These are phyloP conservation scores for Marisa cornuarietis DNA, from an alignment of 1,140 invertebrate species.

Conservation along the genomic window DNA sequence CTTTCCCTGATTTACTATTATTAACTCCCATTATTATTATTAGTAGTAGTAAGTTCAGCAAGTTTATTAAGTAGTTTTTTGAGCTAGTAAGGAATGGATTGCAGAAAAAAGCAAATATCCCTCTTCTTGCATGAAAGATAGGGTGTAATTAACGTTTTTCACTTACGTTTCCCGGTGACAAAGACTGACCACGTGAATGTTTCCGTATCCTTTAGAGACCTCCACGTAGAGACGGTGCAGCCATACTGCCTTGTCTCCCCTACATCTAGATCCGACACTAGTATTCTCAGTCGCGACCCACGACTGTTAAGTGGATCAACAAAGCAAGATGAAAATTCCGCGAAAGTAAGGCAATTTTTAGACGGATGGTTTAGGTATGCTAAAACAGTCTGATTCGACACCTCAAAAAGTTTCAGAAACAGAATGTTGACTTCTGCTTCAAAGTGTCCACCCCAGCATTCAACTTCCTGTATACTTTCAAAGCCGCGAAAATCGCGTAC, in stretches of 20 bases:
- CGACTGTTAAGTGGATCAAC: not conserved
- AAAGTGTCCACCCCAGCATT: conserved; percentile 15
- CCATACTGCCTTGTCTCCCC: not conserved
- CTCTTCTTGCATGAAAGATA: not conserved
- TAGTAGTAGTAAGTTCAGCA: too few relatives aligned
- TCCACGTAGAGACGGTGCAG: not conserved
- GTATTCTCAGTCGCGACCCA: not conserved
- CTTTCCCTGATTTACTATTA: too few relatives aligned
- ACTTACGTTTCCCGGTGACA: not conserved
- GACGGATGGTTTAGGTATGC: conserved; percentile 2
- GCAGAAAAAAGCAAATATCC: too few relatives aligned
- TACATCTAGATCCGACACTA: not conserved
- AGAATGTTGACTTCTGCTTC: conserved; percentile 11
- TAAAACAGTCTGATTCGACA: conserved; percentile 2
- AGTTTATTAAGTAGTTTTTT: too few relatives aligned
- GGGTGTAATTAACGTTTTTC: not conserved
- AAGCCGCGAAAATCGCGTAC: conserved; percentile 15
- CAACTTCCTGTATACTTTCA: conserved; percentile 18
- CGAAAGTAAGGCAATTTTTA: not conserved
- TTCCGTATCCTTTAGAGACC: not conserved
- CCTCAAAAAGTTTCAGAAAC: conserved; percentile 5
- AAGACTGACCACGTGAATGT: not conserved
- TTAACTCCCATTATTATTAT: not conserved
- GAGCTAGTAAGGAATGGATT: not conserved
- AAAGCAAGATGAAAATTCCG: not conserved